Conservation (phyloP, 2,797 vertebrate species). For the Eidolon dupreanum region DNA sequence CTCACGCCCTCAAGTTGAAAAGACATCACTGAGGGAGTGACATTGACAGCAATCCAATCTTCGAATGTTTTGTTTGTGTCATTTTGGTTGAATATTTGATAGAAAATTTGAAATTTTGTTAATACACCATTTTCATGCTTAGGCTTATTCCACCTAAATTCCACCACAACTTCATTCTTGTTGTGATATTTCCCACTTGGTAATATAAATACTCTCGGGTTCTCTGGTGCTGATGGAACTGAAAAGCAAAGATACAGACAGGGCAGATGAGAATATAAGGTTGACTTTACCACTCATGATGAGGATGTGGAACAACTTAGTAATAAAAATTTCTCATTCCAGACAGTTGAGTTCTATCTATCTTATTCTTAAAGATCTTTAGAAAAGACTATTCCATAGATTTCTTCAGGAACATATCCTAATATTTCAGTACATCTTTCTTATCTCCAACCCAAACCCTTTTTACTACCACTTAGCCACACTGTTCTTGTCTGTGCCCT, state of each 20-base stretch:
- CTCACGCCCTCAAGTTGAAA: slow-evolving; percentile 75
- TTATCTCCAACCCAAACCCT: background rate
- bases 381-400: background rate
- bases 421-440: background rate
- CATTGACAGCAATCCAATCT: slow-evolving; percentile 67
- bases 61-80: background rate
- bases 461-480: background rate
- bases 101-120: slow-evolving; percentile 80
- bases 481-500: background rate
- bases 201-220: slow-evolving; percentile 82
- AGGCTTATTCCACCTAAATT: slow-evolving; percentile 85
- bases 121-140: slow-evolving; percentile 80
- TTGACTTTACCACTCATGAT: background rate
- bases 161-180: slow-evolving; percentile 69
- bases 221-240: slow-evolving; percentile 84
- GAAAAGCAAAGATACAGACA: slow-evolving; percentile 30
- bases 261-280: background rate
- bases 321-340: background rate
- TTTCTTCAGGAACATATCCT: slow-evolving; percentile 11
- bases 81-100: slow-evolving; percentile 77
- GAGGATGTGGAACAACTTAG: background rate
- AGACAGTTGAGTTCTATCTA: background rate
- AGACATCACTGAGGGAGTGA: slow-evolving; percentile 46
- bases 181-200: background rate
- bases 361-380: slow-evolving; percentile 1